phyloP scores from a whole-genome alignment of 2,113 vertebrate species.

The Macrotis lagotis region DNA sequence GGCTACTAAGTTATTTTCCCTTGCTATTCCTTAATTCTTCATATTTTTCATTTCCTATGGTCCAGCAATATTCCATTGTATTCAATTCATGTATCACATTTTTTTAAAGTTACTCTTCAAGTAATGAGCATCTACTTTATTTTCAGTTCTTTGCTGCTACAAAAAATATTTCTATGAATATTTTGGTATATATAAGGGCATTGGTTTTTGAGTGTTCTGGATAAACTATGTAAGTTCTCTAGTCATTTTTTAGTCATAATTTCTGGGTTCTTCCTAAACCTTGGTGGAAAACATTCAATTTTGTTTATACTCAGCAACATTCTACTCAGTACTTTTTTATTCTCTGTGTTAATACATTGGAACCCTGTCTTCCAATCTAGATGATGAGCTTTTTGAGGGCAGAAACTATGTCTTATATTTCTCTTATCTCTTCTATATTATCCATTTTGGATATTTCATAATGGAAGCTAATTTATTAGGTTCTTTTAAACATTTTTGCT shows the following conservation, averaged over 20 bases:
- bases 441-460: background rate
- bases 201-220: background rate
- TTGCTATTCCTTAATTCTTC: background rate
- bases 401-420: background rate
- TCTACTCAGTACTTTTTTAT: background rate
- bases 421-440: background rate
- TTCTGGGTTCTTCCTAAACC: background rate
- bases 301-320: background rate
- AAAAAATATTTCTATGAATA: background rate
- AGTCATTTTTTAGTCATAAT: background rate
- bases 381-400: background rate
- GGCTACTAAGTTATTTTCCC: background rate
- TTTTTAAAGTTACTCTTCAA: background rate
- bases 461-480: background rate
- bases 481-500: background rate
- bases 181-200: background rate
- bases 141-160: background rate
- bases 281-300: background rate
- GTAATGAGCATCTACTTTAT: background rate
- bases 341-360: background rate
- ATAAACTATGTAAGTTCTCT: background rate
- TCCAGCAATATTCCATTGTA: background rate
- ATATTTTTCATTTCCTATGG: background rate
- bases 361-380: background rate
- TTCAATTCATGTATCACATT: background rate